phyloP scores from a whole-genome alignment of 2,797 vertebrate genomes.

The Enteromius anoplus region DNA sequence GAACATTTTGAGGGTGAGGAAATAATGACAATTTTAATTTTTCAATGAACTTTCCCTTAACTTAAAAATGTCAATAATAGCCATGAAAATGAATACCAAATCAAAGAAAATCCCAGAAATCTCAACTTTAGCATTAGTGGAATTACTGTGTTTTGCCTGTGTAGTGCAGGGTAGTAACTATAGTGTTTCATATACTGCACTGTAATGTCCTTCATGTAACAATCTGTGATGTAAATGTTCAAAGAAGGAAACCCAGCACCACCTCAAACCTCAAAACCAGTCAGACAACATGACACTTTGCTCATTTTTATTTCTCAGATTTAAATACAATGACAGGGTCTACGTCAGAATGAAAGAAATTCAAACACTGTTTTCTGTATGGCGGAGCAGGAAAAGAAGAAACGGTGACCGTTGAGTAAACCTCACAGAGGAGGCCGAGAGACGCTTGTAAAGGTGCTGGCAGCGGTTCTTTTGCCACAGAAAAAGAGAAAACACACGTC shows the following conservation, averaged over 20 bases:
- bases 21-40: neutral
- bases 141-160: neutral
- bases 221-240: neutral
- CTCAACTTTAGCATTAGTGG: neutral
- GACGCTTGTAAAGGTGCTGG: slow-evolving; percentile 63
- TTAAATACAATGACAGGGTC: slow-evolving; percentile 82
- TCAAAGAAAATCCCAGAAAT: neutral
- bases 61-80: neutral
- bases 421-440: slow-evolving; percentile 73
- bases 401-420: slow-evolving; percentile 75
- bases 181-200: neutral
- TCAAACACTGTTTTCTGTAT: slow-evolving; percentile 76
- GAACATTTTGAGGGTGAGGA: neutral
- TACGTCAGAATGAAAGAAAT: slow-evolving; percentile 74
- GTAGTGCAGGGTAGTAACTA: neutral
- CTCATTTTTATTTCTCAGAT: slow-evolving; percentile 81
- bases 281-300: slow-evolving; percentile 63
- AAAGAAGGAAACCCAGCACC: neutral
- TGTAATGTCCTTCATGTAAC: neutral
- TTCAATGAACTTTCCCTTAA: neutral
- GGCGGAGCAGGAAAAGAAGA: slow-evolving; percentile 67
- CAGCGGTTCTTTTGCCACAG: slow-evolving; percentile 55
- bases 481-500: slow-evolving; percentile 69
- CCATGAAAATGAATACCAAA: neutral
- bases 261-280: slow-evolving; percentile 12